phyloP scores from a whole-genome alignment of 1,140 invertebrate genomes.

The Drosophila lowei region DNA sequence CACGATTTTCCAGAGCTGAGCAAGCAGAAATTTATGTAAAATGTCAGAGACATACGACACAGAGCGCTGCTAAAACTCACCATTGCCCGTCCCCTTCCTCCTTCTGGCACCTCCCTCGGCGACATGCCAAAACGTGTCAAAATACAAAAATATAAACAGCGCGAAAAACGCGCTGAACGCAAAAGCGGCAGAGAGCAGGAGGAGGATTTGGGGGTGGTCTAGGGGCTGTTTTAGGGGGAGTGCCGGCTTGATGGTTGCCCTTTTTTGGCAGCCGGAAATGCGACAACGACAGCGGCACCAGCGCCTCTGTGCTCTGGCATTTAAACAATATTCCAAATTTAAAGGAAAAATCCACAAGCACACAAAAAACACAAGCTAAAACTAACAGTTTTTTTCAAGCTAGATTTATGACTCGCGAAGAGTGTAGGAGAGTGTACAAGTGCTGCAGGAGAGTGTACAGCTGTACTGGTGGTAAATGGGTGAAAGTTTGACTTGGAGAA shows the following conservation, averaged over 20 bases:
- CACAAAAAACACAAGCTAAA: slow-evolving; percentile 18
- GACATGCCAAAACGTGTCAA: slow-evolving; percentile 77
- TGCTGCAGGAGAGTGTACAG: no score
- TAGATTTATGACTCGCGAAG: slow-evolving; percentile 3
- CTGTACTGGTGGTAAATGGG: background rate
- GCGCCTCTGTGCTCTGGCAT: slow-evolving; percentile 6
- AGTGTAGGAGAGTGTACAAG: no score
- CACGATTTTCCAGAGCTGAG: slow-evolving; percentile 58
- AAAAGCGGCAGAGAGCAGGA: slow-evolving; percentile 19
- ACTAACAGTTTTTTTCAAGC: background rate
- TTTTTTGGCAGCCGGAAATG: slow-evolving; percentile 52
- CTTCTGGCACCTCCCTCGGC: slow-evolving; percentile 12
- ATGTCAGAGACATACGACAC: slow-evolving; percentile 53
- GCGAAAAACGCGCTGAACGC: slow-evolving; percentile 63
- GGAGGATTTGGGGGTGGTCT: background rate
- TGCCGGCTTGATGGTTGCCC: slow-evolving; percentile 35
- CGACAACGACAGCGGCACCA: slow-evolving; percentile 20
- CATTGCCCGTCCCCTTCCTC: background rate
- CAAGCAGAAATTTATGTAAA: slow-evolving; percentile 75
- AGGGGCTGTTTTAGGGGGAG: background rate
- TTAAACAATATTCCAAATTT: slow-evolving; percentile 35
- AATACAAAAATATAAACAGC: slow-evolving; percentile 78
- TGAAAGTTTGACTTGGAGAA: slow-evolving; percentile 5
- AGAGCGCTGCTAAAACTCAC: slow-evolving; percentile 7
- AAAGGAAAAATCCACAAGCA: slow-evolving; percentile 29